Evolutionary conservation across 2,888 invertebrate genomes (phyloP), one percentile per base, ranked within the genome.

Genomic region (Willowsia nigromaculata): DNA sequence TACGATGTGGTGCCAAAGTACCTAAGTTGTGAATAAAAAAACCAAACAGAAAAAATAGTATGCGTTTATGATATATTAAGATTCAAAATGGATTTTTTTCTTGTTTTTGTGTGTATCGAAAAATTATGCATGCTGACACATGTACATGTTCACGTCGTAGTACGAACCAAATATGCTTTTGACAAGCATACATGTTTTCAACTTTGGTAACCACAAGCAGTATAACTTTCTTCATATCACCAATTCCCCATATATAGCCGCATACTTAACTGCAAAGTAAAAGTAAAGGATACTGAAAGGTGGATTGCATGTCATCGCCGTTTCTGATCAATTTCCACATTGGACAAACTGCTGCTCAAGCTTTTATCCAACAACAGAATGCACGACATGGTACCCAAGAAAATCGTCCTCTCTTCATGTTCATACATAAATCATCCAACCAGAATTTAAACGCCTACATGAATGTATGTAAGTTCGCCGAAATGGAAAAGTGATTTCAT

Each of bases 251-350:
- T 62, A 18, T 62, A 62, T 30, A n/a, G 62, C 62, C 3, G 65
- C 18, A 65, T n/a, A 65, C 37, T 11, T 3, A 50, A 9, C n/a
- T n/a, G 50, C 50, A 30, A 27, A 13, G 15, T 30, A 62, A 62
- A 15, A 65, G 18, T 15, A 40, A 68, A 37, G n/a, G 0, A 68
- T 40, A 18, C 18, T 68, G 40, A 22, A 37, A 40, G 40, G 13
- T 33, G 62, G 37, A 40, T 68, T 68, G 68, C 68, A 40, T 68
- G 68, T 40, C 68, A 68, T 68, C 68, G 22, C 40, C 37, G 18
- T 68, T 68, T 68, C 40, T 50, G 47, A 27, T 50, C 76, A 76
- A 43, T 76, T 74, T 27, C 50, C 50, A 25, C 27, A 30, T 27
- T 76, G 76, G 50, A 6, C 7, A 71, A 62, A 62, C 27, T n/a